Percentiles rank a stretch among this genome's conserved stretches.
These are phyloP conservation scores for Phrynocephalus versicolor DNA, from an alignment of 2,113 vertebrate species.

Conservation along the genomic window DNA sequence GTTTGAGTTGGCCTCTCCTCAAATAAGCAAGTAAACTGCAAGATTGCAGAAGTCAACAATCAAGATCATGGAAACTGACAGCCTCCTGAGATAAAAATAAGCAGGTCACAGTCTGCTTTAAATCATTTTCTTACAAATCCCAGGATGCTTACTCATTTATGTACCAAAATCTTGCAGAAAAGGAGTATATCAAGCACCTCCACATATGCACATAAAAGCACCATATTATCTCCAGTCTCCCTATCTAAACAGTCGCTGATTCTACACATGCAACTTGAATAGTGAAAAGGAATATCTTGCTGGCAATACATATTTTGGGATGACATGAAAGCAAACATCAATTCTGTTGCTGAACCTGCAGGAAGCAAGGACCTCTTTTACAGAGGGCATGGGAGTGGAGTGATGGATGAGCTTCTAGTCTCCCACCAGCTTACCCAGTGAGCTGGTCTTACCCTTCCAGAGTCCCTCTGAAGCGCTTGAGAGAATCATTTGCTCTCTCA, in stretches of 20 bases:
- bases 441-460: neutral
- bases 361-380: neutral
- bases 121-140: conserved; percentile 60
- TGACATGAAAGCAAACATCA: neutral
- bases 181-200: neutral
- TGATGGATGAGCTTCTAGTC: neutral
- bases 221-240: neutral
- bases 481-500: neutral
- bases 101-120: conserved; percentile 67
- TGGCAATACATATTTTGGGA: neutral
- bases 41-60: conserved; percentile 54
- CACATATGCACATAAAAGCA: conserved; percentile 7
- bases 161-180: conserved; percentile 1
- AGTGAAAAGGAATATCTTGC: neutral
- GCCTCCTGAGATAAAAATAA: conserved; percentile 62
- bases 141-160: neutral
- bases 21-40: conserved; percentile 71
- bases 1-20: conserved; percentile 62
- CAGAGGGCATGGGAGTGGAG: neutral
- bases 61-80: conserved; percentile 54
- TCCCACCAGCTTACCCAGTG: no score
- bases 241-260: neutral
- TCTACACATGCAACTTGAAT: neutral
- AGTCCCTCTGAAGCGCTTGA: neutral
- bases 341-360: neutral